A percentile compares a stretch with the other conserved stretches of the same genome.
phyloP scores from a whole-genome alignment of 2,888 invertebrate genomes.

The Pristionchus exspectatus region DNA sequence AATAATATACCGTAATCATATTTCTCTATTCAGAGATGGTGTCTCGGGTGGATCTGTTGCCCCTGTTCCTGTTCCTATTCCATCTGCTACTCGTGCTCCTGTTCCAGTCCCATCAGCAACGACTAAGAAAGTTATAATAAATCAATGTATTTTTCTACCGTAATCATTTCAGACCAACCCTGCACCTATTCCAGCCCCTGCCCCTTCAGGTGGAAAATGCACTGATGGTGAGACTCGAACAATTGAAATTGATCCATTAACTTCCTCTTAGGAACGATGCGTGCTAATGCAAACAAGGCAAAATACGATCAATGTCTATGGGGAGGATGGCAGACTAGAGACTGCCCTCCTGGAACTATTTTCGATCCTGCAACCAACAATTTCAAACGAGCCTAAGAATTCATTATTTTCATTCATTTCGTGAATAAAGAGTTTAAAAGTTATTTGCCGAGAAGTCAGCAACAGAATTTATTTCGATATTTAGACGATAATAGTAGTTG shows the following conservation, averaged over 20 bases:
- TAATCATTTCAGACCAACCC: neutral
- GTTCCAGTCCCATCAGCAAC: constrained; percentile 4
- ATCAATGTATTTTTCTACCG: neutral
- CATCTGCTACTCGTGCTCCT: neutral
- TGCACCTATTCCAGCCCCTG: constrained; percentile 5
- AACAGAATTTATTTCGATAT: no score
- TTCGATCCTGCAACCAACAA: constrained; percentile 53
- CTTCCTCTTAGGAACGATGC: constrained; percentile 27
- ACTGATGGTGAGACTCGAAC: neutral
- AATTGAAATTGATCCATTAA: neutral
- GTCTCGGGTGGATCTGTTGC: neutral
- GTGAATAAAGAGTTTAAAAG: neutral
- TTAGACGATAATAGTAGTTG: no score
- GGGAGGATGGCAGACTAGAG: constrained; percentile 27
- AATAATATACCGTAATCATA: neutral
- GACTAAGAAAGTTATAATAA: constrained; percentile 20
- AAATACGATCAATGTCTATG: constrained; percentile 53
- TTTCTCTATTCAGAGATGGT: constrained; percentile 26
- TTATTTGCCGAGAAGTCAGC: neutral
- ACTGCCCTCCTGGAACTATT: constrained; percentile 46
- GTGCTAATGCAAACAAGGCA: constrained; percentile 25
- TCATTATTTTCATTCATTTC: no score
- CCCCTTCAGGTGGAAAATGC: constrained; percentile 19
- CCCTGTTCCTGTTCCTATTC: neutral
- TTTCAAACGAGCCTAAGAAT: neutral